Percentiles rank a stretch among this genome's conserved stretches.
These are phyloP conservation scores for Choreutis nemorana DNA, from an alignment of 2,888 invertebrate species.

Conservation along the genomic window DNA sequence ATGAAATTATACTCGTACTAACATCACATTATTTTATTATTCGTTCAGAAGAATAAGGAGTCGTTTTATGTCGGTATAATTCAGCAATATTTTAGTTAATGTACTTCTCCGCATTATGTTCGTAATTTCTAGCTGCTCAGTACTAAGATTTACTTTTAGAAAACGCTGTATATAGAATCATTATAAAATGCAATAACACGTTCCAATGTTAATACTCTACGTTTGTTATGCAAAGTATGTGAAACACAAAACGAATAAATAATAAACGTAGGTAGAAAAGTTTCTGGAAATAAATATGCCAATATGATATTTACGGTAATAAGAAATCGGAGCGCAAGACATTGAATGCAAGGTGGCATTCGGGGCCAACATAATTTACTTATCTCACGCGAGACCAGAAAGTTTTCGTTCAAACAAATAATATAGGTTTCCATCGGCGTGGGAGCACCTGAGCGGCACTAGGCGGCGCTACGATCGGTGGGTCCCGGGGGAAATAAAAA, in stretches of 20 bases:
- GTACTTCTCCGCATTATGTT: too few relatives aligned
- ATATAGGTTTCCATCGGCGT: conserved; percentile 59
- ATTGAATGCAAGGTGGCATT: conserved; percentile 47
- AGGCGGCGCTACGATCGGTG: conserved; percentile 61
- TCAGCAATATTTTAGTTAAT: conserved; percentile 24
- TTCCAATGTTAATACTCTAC: too few relatives aligned
- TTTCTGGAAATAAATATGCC: too few relatives aligned
- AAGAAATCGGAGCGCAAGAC: conserved; percentile 16
- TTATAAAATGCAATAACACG: too few relatives aligned
- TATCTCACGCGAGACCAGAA: conserved; percentile 60
- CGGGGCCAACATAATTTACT: conserved; percentile 60
- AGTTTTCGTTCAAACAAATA: conserved; percentile 64
- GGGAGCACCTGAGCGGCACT: conserved; percentile 50
- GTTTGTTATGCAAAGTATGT: too few relatives aligned
- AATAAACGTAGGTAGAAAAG: too few relatives aligned
- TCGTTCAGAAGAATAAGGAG: conserved; percentile 28
- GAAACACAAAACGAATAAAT: too few relatives aligned
- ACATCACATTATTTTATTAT: conserved; percentile 21
- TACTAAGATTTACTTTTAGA: too few relatives aligned
- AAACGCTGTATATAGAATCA: too few relatives aligned
- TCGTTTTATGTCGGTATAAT: conserved; percentile 40
- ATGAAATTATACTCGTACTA: conserved; percentile 29
- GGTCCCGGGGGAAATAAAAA: conserved; percentile 64
- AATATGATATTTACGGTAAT: too few relatives aligned
- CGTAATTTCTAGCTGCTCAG: too few relatives aligned